A percentile compares a stretch with the other conserved stretches of the same genome.
These are phyloP conservation scores for Trichogramma dendrolimi DNA, from an alignment of 2,888 invertebrate genomes.

Conservation along the genomic window DNA sequence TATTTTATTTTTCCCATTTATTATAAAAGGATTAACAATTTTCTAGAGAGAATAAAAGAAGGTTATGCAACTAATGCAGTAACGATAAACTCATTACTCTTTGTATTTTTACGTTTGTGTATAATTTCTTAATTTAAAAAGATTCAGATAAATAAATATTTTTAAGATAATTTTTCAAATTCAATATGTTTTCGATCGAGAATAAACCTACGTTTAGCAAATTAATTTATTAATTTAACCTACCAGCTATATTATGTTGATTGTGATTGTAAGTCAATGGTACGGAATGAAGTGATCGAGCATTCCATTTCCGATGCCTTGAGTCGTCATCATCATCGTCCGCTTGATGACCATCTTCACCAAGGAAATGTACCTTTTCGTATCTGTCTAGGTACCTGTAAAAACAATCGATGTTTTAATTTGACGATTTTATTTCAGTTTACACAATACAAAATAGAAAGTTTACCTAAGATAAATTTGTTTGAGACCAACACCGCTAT, in stretches of 20 bases:
- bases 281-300: conserved; percentile 63
- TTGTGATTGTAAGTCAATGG: conserved; percentile 74
- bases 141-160: background rate
- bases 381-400: conserved; percentile 74
- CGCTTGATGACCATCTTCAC: conserved; percentile 76
- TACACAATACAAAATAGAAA: background rate
- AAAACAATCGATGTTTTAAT: conserved; percentile 24
- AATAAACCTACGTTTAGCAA: background rate
- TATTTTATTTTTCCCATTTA: too few relatives aligned
- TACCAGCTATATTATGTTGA: conserved; percentile 72
- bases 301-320: conserved; percentile 66
- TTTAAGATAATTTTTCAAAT: background rate
- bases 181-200: background rate
- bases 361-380: conserved; percentile 84
- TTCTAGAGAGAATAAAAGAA: background rate
- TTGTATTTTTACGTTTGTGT: background rate
- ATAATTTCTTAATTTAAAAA: background rate
- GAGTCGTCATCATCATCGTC: conserved; percentile 75
- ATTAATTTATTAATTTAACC: conserved; percentile 29
- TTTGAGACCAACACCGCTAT: conserved; percentile 81
- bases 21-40: too few relatives aligned
- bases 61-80: background rate
- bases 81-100: background rate
- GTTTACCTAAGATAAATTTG: conserved; percentile 74
- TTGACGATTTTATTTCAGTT: background rate